Percentiles rank a stretch among this genome's conserved stretches.
phyloP scores from a whole-genome alignment of 2,113 vertebrate species.

The Lampris megalopsis region DNA sequence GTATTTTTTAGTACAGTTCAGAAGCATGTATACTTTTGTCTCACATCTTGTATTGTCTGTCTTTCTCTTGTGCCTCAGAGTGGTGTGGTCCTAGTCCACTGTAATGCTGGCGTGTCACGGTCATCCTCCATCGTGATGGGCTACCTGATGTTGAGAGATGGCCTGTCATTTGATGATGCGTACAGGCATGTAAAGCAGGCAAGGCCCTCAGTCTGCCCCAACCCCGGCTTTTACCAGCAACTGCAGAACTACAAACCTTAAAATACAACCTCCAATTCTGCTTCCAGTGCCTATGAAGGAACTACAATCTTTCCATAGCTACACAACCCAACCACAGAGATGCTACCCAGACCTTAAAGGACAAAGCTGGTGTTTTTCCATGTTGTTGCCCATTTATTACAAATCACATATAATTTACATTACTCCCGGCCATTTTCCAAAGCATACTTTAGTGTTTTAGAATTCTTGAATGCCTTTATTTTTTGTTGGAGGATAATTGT shows the following conservation, averaged over 20 bases:
- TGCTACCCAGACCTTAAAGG: too few relatives aligned
- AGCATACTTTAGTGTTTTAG: too few relatives aligned
- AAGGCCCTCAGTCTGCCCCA: constrained; percentile 88
- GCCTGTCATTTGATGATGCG: constrained; percentile 87
- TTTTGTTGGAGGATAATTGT: too few relatives aligned
- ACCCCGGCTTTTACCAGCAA: constrained; percentile 91
- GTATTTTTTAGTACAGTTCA: too few relatives aligned
- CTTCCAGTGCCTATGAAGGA: background rate
- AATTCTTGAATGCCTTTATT: too few relatives aligned
- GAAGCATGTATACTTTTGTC: background rate
- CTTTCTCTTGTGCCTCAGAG: constrained; percentile 78
- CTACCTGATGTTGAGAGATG: constrained; percentile 90
- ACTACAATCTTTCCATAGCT: background rate
- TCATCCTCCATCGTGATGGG: constrained; percentile 90
- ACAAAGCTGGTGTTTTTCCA: too few relatives aligned
- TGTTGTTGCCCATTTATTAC: too few relatives aligned
- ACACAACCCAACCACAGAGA: background rate
- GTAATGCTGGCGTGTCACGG: constrained; percentile 96
- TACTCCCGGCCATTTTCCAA: too few relatives aligned
- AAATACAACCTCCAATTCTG: background rate
- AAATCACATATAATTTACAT: too few relatives aligned
- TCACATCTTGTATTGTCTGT: background rate
- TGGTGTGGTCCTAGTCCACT: constrained; percentile 92
- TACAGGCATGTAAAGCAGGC: constrained; percentile 88
- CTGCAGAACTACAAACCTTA: constrained; percentile 86